Percentiles rank a stretch among this genome's conserved stretches.
phyloP scores from a whole-genome alignment of 1,140 invertebrate species.

The Ylistrum balloti region DNA sequence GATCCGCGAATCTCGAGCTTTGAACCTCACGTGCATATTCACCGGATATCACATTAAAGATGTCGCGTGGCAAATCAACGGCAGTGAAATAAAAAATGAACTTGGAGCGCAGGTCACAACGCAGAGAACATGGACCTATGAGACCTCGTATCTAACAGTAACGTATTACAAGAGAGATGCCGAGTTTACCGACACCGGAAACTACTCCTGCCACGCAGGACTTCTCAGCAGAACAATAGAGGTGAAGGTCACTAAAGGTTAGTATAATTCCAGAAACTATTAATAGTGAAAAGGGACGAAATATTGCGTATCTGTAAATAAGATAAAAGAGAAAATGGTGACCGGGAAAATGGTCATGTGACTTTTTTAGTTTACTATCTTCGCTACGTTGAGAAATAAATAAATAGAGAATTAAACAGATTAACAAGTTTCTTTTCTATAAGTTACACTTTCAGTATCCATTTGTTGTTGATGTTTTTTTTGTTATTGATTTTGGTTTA shows the following conservation, averaged over 20 bases:
- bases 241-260: slow-evolving; percentile 55
- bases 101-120: slow-evolving; percentile 42
- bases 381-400: too few relatives aligned
- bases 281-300: too few relatives aligned
- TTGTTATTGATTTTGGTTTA: background rate
- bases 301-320: too few relatives aligned
- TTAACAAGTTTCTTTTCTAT: too few relatives aligned
- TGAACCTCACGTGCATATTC: slow-evolving; percentile 10
- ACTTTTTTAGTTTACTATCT: too few relatives aligned
- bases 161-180: background rate
- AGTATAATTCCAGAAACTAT: background rate
- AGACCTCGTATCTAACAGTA: background rate
- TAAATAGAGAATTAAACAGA: too few relatives aligned
- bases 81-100: background rate
- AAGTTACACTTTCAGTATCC: too few relatives aligned
- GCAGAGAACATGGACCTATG: slow-evolving; percentile 39
- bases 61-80: slow-evolving; percentile 43
- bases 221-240: slow-evolving; percentile 31
- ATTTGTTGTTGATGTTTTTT: background rate
- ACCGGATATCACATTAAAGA: slow-evolving; percentile 11
- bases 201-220: slow-evolving; percentile 48
- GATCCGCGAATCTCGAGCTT: slow-evolving; percentile 41
- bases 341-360: too few relatives aligned
- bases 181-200: slow-evolving; percentile 43
- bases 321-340: too few relatives aligned